Evolutionary conservation across 2,797 vertebrate species (phyloP).

Genomic region (Chelon auratus): DNA sequence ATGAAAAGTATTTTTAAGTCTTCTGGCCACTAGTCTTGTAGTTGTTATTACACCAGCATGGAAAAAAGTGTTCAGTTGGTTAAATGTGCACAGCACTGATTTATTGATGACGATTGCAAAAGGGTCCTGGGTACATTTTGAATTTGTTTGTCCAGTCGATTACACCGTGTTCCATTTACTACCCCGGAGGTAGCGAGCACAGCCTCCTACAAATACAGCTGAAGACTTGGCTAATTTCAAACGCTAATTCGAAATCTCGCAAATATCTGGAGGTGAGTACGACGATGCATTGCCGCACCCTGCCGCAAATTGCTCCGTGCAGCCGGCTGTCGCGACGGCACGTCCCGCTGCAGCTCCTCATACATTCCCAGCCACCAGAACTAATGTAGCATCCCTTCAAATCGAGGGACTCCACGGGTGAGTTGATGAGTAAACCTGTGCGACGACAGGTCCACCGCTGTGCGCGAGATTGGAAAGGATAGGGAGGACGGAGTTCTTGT

Average conservation of each 20-base stretch:
- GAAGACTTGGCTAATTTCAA: too few relatives aligned
- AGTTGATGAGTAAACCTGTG: conserved; percentile 78
- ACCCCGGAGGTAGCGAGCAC: too few relatives aligned
- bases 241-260: background rate
- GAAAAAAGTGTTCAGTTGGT: too few relatives aligned
- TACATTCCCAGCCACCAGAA: conserved; percentile 53
- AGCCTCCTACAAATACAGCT: too few relatives aligned
- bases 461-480: conserved; percentile 79
- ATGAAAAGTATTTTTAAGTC: too few relatives aligned
- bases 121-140: too few relatives aligned
- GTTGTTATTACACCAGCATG: too few relatives aligned
- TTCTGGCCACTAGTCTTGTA: too few relatives aligned
- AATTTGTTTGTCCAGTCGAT: too few relatives aligned
- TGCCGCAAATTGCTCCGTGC: conserved; percentile 51
- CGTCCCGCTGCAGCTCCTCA: conserved; percentile 42
- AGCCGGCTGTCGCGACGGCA: conserved; percentile 36
- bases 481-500: conserved; percentile 64
- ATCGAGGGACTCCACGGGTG: conserved; percentile 69
- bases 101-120: too few relatives aligned
- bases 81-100: too few relatives aligned
- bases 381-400: conserved; percentile 71
- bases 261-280: conserved; percentile 38
- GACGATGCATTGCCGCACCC: conserved; percentile 21
- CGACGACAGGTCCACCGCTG: conserved; percentile 73
- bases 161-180: too few relatives aligned